Evolutionary conservation across 2,797 vertebrate genomes (phyloP), one percentile per base, ranked within the genome.

Genomic region (Mallotus villosus): DNA sequence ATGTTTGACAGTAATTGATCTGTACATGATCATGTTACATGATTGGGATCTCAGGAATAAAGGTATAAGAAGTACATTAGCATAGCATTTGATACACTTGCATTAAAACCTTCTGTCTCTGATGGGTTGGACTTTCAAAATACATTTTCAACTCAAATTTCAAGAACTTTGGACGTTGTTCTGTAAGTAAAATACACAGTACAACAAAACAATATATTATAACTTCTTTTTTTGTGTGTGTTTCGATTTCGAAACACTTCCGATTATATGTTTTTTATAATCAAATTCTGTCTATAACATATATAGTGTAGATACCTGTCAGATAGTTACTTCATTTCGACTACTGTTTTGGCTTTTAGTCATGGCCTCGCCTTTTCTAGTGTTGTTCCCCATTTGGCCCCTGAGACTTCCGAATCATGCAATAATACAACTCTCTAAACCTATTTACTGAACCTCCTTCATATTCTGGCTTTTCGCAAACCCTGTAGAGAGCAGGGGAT

Each of bases 1-100:
- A 60, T 70, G 27, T 66, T 55, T 32, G 55, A 74, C 34, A 17
- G 2, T 67, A 27, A 27, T 66, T n/a, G 14, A 41, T 22, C 22
- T 66, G 64, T 19, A 25, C n/a, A n/a, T n/a, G n/a, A n/a, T n/a
- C n/a, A 5, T 49, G 41, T 6, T 60, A 60, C 58, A 60, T 60
- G 58, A 60, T 21, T 24, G 21, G 12, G 11, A n/a, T 4, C 1
- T 60, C 4, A 24, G 58, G 7, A 24, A 25, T 55, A 55, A 19
- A n/a, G 51, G 51, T 17, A 55, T n/a, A 7, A 55, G 3, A 19
- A 55, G 51, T 55, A n/a, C 19, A n/a, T n/a, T 17, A 53, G 4
- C 51, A 55, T 17, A 55, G 9, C 41, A 41, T 12, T 41, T 41
- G 12, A 41, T 41, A 41, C 41, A 41, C 41, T 41, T 41, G 41